Percentiles rank a stretch among this genome's conserved stretches.
These are phyloP conservation scores for Prionailurus bengalensis DNA, from an alignment of 2,113 vertebrate genomes.

Conservation along the genomic window DNA sequence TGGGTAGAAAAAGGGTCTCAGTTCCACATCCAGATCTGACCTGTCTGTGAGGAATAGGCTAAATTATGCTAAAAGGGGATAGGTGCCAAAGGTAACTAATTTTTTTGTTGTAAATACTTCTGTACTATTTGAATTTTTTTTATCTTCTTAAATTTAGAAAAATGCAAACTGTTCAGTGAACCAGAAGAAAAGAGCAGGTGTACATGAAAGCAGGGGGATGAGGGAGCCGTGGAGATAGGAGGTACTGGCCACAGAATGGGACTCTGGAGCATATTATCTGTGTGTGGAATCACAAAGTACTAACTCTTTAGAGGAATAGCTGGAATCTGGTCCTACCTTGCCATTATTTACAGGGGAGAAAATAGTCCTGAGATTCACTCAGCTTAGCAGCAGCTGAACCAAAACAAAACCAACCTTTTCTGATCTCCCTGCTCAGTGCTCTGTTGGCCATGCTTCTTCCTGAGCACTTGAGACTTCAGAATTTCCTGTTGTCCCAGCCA, in stretches of 20 bases:
- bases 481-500: background rate
- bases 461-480: background rate
- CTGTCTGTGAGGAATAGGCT: background rate
- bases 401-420: slow-evolving; percentile 27
- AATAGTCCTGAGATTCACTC: background rate
- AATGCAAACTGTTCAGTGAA: background rate
- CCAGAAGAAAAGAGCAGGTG: background rate
- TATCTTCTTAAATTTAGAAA: slow-evolving; percentile 1
- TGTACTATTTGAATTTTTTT: background rate
- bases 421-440: background rate
- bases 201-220: background rate
- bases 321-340: background rate
- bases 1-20: background rate
- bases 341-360: background rate
- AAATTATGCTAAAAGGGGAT: background rate
- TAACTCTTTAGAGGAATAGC: background rate
- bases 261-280: background rate
- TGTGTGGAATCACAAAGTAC: background rate
- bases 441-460: background rate
- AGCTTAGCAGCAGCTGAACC: background rate
- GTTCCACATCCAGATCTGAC: background rate
- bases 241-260: background rate
- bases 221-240: background rate
- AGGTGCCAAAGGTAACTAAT: background rate
- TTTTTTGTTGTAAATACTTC: background rate